Conservation (phyloP, 2,888 invertebrate species). For the Tetramorium bicarinatum region DNA sequence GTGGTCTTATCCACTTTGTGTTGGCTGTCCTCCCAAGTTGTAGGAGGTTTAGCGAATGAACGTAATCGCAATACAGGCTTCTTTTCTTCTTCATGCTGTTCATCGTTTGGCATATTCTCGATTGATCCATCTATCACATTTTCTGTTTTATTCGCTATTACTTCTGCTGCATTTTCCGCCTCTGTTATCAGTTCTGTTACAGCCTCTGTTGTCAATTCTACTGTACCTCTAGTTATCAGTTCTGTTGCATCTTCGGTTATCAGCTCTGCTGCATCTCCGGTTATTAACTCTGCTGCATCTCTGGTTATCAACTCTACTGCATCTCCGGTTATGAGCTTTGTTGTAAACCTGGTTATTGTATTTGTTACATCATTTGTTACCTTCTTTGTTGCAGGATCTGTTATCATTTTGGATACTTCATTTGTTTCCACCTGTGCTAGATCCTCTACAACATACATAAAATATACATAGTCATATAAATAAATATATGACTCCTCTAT, state of each 20-base stretch:
- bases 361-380: background rate
- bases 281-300: background rate
- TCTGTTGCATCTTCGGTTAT: background rate
- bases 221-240: background rate
- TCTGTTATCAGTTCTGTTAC: background rate
- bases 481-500: conserved; percentile 18
- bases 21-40: conserved; percentile 78
- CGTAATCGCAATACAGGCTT: conserved; percentile 78
- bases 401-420: conserved; percentile 11
- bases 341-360: background rate
- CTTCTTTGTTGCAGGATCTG: background rate
- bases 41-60: conserved; percentile 82
- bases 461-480: conserved; percentile 23
- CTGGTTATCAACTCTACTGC: background rate
- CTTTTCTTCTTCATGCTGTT: conserved; percentile 39
- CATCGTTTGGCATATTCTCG: conserved; percentile 34
- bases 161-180: background rate
- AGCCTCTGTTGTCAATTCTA: background rate
- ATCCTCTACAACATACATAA: conserved; percentile 65
- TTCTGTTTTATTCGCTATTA: background rate
- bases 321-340: too few species aligned
- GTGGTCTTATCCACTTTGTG: conserved; percentile 49
- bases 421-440: conserved; percentile 27
- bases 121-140: background rate
- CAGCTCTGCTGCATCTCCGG: background rate